Conservation (phyloP, 2,113 vertebrate species). For the Aphyosemion australe region DNA sequence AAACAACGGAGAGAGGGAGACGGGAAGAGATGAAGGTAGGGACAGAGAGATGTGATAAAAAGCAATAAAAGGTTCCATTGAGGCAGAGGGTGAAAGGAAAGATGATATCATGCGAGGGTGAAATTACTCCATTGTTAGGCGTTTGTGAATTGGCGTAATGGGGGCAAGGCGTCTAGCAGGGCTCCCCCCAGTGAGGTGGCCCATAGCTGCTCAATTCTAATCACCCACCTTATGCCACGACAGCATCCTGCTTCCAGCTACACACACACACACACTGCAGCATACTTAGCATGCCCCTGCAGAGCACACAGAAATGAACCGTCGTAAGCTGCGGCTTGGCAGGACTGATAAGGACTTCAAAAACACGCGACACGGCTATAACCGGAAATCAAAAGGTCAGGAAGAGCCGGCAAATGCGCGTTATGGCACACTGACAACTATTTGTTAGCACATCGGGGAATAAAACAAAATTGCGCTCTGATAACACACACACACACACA, state of each 20-base stretch:
- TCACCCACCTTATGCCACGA: conserved; percentile 9
- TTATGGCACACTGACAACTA: conserved; percentile 19
- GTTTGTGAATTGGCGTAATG: conserved; percentile 65
- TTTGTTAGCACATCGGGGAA: conserved; percentile 33
- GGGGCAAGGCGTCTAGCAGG: conserved; percentile 48
- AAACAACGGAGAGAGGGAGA: conserved; percentile 34
- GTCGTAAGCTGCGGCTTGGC: conserved; percentile 25
- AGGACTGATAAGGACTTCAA: conserved; percentile 37
- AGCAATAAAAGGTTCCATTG: conserved; percentile 73
- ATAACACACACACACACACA: conserved; percentile 8
- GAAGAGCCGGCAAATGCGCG: conserved; percentile 11
- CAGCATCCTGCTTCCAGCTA: conserved; percentile 4
- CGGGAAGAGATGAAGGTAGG: conserved; percentile 30
- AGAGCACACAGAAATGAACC: conserved; percentile 17
- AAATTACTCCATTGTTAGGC: conserved; percentile 73
- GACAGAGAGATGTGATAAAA: conserved; percentile 64
- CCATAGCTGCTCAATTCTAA: conserved; percentile 41
- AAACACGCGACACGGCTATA: conserved; percentile 19
- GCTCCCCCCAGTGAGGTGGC: conserved; percentile 46
- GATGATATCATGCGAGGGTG: conserved; percentile 75
- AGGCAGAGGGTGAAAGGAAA: conserved; percentile 70
- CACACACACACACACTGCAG: conserved; percentile 2
- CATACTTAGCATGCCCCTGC: conserved; percentile 14
- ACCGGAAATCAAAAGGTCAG: conserved; percentile 23
- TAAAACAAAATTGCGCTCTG: conserved; percentile 29